Evolutionary conservation across 2,888 invertebrate genomes (phyloP), one percentile per base, ranked within the genome.

Genomic region (Eumerus sabulonum): DNA sequence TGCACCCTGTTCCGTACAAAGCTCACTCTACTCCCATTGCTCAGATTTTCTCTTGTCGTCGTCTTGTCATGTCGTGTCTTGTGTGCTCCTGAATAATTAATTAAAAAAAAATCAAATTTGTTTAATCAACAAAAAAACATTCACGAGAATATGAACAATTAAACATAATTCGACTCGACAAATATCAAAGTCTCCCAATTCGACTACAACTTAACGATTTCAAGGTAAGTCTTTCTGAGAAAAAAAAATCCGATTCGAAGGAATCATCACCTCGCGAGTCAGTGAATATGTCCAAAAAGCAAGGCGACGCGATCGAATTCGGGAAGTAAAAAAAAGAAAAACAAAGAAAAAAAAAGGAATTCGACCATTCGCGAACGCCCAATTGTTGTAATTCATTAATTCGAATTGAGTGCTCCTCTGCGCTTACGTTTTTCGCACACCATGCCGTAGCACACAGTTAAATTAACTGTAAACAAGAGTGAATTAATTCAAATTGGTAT

Each of bases 21-120:
- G 3, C 62, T 63, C 57, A 51, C 70, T 42, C 50, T 51, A 56
- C 59, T 63, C 51, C 68, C 70, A 59, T 79, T 63, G 16, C 59
- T 64, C 79, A 79, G 79, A 79, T 79, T 79, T 79, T 79, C 74
- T 74, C 74, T 64, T 79, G 74, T 79, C 74, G 74, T 79, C 14
- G 68, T 74, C 74, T 73, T 74, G 79, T 64, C 64, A 74, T 79
- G 74, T 79, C 67, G 73, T 77, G 47, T 48, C 40, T 60, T 77
- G 77, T 73, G 77, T 70, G 79, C 64, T 74, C 74, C 35, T 44
- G 56, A 63, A 57, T 73, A 57, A 66, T 62, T 44, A 57, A 62
- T 4, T 27, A 70, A 60, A 64, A 9, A 54, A 54, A 18, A 42
- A 2, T 13, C 47, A 62, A 59, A 76, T 35, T 45, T 64, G 40